Conservation (phyloP, 2,797 vertebrate species). For the Distichodus sexfasciatus region DNA sequence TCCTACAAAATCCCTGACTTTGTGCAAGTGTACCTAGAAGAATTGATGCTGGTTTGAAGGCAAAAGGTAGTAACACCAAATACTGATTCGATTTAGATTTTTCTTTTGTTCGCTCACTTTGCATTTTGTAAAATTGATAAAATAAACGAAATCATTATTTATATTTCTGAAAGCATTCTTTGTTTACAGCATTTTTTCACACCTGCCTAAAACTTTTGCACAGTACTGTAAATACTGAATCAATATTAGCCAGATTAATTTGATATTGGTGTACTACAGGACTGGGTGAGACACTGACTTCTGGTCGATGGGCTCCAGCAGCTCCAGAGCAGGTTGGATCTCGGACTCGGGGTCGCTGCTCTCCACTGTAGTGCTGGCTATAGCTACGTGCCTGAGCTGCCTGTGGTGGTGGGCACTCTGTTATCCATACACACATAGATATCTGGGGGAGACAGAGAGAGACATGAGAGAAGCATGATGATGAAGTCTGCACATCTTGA, state of each 20-base stretch:
- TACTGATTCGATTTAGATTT: no score
- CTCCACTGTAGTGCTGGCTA: constrained; percentile 83
- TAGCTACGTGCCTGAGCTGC: constrained; percentile 83
- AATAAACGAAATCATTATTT: no score
- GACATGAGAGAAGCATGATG: neutral
- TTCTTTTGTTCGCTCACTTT: no score
- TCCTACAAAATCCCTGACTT: no score
- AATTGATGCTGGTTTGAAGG: no score
- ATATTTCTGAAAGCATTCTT: no score
- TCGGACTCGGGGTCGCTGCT: constrained; percentile 78
- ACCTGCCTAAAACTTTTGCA: neutral
- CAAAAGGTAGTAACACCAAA: no score
- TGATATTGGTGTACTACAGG: neutral
- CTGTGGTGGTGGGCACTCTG: constrained; percentile 82
- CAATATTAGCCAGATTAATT: neutral
- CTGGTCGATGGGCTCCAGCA: constrained; percentile 83
- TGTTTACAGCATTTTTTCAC: no score
- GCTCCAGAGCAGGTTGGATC: constrained; percentile 79
- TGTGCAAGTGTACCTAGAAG: no score
- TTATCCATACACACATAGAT: constrained; percentile 90
- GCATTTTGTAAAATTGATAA: no score
- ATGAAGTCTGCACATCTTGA: neutral
- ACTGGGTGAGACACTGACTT: constrained; percentile 67
- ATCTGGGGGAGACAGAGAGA: constrained; percentile 58
- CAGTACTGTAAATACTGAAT: neutral